Evolutionary conservation across 2,797 vertebrate genomes (phyloP), one percentile per base, ranked within the genome.

Genomic region (Phalanger gymnotis): DNA sequence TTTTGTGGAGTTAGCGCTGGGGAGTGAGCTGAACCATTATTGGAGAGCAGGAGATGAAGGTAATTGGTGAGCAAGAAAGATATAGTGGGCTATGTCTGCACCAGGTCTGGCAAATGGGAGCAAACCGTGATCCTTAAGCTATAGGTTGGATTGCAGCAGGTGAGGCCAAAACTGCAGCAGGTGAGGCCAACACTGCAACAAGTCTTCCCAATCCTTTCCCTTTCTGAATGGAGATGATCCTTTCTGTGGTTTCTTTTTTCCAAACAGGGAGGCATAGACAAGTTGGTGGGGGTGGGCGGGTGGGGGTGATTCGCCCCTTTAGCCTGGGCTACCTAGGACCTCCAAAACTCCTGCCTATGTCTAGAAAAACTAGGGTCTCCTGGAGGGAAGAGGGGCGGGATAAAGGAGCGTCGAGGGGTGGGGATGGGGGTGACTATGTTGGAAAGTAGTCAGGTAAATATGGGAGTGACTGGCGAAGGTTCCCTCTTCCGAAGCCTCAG

Each of bases 1-100:
- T 93, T 97, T 55, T 92, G 57, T 81, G 81, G 91, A 93, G 87
- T 94, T 52, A 96, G 89, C 93, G 81, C 61, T 91, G 90, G 54
- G 56, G 90, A 40, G 10, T 92, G 91, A 73, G n/a, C 90, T 93
- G 92, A 95, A 94, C 34, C 73, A 52, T 34, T 93, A 92, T 58
- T 61, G 90, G 73, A 94, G 90, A 66, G 92, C 95, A 94, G 95
- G 93, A 96, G 95, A 87, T 96, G n/a, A 94, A 97, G 94, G 55
- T 93, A 91, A 95, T 55, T 90, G 93, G 56, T 93, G 90, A 92
- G 90, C 51, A 92, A 96, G 58, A 95, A 94, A 91, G 66, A 19
- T 40, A 4, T 93, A 28, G 6, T 92, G 56, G 66, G 94, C 90
- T 95, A 52, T 95, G 54, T 87, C 73, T 87, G 73, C 73, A 87